Base-by-base conservation (phyloP, 2,888 invertebrate species). In the Melipona bicolor region DNA sequence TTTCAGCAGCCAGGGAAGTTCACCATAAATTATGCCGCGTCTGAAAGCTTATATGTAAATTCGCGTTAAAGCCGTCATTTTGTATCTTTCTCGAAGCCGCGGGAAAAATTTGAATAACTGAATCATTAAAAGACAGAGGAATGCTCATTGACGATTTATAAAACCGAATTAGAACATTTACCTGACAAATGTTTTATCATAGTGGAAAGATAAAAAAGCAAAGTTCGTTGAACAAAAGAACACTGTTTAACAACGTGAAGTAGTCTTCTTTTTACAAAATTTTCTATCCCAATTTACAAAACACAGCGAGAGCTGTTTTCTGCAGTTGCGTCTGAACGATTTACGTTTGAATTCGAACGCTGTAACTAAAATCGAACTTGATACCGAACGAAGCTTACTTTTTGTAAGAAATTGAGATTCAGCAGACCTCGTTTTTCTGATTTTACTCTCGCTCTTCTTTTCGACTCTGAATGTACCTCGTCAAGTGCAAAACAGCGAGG, bases 11-110 rank as follows among this genome's bases (percentile, higher is more conserved):
- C 54, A 11, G 50, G 50, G 24, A 54, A 69, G 54, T 32, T 54
- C 21, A 32, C 27, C 50, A 69, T 73, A 73, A 79, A 81, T 79
- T 73, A 69, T 24, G 11, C 24, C 11, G 27, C 27, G 61, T 52
- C 24, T 59, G 27, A 24, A 77, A 77, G 59, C 65, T 71, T 49
- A 17, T 71, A n/a, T 61, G 71, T 72, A 72, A 67, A 67, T 59
- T 52, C 36, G 36, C 67, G 19, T 72, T 78, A 72, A 81, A 81
- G 72, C 78, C 68, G 15, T n/a, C 5, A 17, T 6, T 50, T n/a
- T 2, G 3, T 49, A 49, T 43, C n/a, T 68, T 32, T 19, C 56
- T 59, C 17, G 6, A 21, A 54, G 19, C 24, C 24, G 6, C 6
- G 17, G 24, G 19, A 19, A 24, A 62, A 13, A 36, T 36, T 62